Percentiles rank a stretch among this genome's conserved stretches.
These are phyloP conservation scores for Lucilia cuprina DNA, from an alignment of 1,140 invertebrate genomes.

Conservation along the genomic window DNA sequence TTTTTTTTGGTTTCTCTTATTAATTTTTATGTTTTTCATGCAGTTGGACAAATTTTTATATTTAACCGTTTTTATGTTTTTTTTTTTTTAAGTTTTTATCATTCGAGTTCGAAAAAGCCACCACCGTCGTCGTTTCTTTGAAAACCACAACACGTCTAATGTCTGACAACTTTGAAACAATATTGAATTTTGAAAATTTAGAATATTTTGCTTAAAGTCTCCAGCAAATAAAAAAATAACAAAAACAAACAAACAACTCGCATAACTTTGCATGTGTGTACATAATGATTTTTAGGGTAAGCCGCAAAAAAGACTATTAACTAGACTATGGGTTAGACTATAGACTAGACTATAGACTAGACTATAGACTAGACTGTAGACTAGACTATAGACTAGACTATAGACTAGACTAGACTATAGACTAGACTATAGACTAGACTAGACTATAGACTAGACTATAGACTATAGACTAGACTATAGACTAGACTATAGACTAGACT, in stretches of 20 bases:
- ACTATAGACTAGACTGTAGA: no score
- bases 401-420: no score
- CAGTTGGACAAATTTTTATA: not conserved
- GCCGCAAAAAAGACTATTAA: not conserved
- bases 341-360: no score
- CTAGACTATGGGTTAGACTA: not conserved
- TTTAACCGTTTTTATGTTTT: not conserved
- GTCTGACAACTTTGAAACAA: constrained; percentile 20
- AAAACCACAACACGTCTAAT: constrained; percentile 25
- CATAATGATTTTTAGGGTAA: not conserved
- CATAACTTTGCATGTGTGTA: constrained; percentile 12
- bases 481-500: no score
- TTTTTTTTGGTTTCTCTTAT: not conserved
- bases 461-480: no score
- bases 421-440: no score
- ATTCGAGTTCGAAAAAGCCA: not conserved
- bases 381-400: no score
- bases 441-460: no score
- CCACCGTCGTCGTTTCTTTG: not conserved
- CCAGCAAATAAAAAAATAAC: constrained; percentile 9
- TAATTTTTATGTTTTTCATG: not conserved
- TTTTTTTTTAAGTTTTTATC: not conserved
- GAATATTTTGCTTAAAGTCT: constrained; percentile 26
- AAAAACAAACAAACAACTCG: not conserved
- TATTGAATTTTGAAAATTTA: constrained; percentile 35